Base-by-base conservation (phyloP, 2,113 vertebrate genomes). In the Periophthalmus modestus region DNA sequence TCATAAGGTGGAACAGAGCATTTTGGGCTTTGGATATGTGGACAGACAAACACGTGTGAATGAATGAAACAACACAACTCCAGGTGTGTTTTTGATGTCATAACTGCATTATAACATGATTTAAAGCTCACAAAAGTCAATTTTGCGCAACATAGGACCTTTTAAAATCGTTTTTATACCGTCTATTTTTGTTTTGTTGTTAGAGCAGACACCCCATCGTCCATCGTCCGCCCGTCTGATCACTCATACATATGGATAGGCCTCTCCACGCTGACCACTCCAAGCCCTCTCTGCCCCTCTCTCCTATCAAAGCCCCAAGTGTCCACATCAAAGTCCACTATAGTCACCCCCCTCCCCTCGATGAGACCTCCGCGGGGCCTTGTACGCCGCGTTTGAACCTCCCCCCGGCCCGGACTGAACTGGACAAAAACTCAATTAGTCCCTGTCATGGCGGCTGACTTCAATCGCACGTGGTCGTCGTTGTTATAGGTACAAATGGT, bases 361-460 rank as follows among this genome's bases (percentile, higher is more conserved):
- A 19, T 16, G 48, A 12, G 48, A 19, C 48, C 16, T 15, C 15
- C 48, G 43, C 1, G 47, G 15, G 12, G 85, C 7, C 86, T 84
- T 43, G 39, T 43, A 10, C 2, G 39, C 7, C 39, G 92, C 94
- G 94, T 98, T 97, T 96, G 95, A 97, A 95, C 93, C 89, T 87
- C 87, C 90, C 87, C 87, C 91, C 89, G 84, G 91, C 43, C 48
- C 55, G 83, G 92, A 94, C 91, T 92, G 89, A 77, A 82, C 88
- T 90, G 5, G 52, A 94, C 93, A 95, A 95, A 96, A 93, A 92
- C 91, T 95, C 95, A 96, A 95, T 97, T 95, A 95, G 85, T 71
- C 73, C 65, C 73, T 81, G 62, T 75, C 79, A 74, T 80, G 4
- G 14, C 54, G 3, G 79, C 65, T 72, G 74, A 76, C 81, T 87